These are phyloP conservation scores for Leptinotarsa lineolata DNA, from an alignment of 1,140 invertebrate genomes.

Conservation along the genomic window DNA sequence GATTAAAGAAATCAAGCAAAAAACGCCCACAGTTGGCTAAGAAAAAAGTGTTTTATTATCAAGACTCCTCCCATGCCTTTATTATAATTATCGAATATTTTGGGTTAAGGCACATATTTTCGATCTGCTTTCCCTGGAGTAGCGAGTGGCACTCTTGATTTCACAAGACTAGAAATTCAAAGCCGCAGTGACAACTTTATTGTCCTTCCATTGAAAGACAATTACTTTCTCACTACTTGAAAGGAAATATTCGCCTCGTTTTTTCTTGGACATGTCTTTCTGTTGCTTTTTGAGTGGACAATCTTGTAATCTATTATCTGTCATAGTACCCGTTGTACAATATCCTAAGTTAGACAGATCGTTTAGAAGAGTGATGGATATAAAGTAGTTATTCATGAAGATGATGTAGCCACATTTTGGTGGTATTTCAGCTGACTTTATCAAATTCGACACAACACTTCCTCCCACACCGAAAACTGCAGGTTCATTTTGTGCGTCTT, in stretches of 20 bases:
- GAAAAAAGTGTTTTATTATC: too few relatives aligned
- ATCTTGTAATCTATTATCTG: constrained; percentile 11
- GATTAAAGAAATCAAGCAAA: too few relatives aligned
- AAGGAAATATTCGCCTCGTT: too few relatives aligned
- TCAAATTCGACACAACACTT: constrained; percentile 13
- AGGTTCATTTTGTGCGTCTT: too few relatives aligned
- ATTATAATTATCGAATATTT: not conserved
- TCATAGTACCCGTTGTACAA: constrained; percentile 8
- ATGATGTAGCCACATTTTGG: not conserved
- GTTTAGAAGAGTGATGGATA: not conserved
- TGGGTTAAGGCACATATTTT: constrained; percentile 9
- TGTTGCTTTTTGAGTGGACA: constrained; percentile 16
- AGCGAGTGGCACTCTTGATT: not conserved
- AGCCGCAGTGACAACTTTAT: too few relatives aligned
- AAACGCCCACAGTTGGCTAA: too few relatives aligned
- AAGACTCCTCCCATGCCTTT: not conserved
- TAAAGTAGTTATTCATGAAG: constrained; percentile 12
- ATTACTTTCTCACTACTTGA: too few relatives aligned
- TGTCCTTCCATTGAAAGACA: too few relatives aligned
- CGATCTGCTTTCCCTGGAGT: not conserved
- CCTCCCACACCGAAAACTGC: too few relatives aligned
- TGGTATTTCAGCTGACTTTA: constrained; percentile 3
- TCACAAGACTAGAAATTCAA: too few relatives aligned
- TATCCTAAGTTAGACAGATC: constrained; percentile 10
- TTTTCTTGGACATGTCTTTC: too few relatives aligned